A percentile compares a stretch with the other conserved stretches of the same genome.
These are phyloP conservation scores for Cremastinae sp. DNA, from an alignment of 2,888 invertebrate species.

Conservation along the genomic window DNA sequence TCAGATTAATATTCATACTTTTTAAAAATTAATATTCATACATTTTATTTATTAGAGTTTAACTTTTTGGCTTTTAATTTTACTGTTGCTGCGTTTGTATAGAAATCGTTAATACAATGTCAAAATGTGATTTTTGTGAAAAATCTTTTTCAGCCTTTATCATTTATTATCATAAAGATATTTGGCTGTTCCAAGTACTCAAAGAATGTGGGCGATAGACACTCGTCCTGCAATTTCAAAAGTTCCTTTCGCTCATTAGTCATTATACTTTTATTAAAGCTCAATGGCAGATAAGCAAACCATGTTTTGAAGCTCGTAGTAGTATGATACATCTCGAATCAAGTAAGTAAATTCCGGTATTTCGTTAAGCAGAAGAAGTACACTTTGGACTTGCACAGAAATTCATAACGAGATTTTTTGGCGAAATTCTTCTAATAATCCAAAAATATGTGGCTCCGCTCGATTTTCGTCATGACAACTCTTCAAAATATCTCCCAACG, in stretches of 20 bases:
- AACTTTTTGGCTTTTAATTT: too few relatives aligned
- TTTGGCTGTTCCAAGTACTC: constrained; percentile 21
- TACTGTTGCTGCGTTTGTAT: too few relatives aligned
- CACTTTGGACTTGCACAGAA: constrained; percentile 18
- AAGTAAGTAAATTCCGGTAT: constrained; percentile 32
- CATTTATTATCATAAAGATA: too few relatives aligned
- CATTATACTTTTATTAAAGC: constrained; percentile 21
- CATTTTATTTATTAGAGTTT: too few relatives aligned
- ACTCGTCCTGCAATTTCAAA: constrained; percentile 18
- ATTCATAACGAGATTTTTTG: constrained; percentile 51
- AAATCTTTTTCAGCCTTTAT: constrained; percentile 19
- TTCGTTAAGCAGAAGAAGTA: constrained; percentile 38
- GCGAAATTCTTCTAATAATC: constrained; percentile 12
- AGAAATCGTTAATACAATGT: too few relatives aligned
- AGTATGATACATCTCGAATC: constrained; percentile 8
- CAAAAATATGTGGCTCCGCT: neutral
- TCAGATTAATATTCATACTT: too few relatives aligned
- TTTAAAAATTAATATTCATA: too few relatives aligned
- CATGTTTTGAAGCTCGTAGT: too few relatives aligned
- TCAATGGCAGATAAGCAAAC: constrained; percentile 28
- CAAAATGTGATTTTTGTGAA: constrained; percentile 1
- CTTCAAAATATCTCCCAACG: constrained; percentile 1
- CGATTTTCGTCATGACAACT: constrained; percentile 23
- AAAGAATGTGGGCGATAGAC: constrained; percentile 10
- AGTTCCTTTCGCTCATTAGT: constrained; percentile 11